Evolutionary conservation across 1,140 invertebrate species (phyloP).

Genomic region (Drosophila auraria): DNA sequence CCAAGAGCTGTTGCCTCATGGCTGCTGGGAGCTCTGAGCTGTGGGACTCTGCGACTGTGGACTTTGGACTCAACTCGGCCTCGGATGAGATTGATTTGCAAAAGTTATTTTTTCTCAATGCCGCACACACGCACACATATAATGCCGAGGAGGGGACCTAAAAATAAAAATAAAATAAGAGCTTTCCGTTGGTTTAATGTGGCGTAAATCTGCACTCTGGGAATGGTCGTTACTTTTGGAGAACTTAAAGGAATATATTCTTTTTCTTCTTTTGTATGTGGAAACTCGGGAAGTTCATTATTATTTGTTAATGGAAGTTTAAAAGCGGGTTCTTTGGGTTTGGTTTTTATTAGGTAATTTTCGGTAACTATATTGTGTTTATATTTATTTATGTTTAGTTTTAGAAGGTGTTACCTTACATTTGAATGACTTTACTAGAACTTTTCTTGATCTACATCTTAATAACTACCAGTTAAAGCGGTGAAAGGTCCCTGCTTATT

Average conservation of each 20-base stretch:
- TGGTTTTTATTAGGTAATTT: no score
- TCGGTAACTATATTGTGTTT: no score
- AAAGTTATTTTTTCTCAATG: slow-evolving; percentile 2
- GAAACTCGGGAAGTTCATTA: no score
- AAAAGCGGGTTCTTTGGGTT: no score
- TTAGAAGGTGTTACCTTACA: no score
- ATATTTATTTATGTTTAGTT: no score
- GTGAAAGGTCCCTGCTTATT: neutral
- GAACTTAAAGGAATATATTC: neutral
- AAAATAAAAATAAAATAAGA: neutral
- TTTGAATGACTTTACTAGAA: no score
- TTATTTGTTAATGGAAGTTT: no score
- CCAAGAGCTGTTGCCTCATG: slow-evolving; percentile 12
- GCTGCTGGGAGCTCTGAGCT: slow-evolving; percentile 4
- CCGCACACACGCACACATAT: no score
- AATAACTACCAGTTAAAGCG: neutral
- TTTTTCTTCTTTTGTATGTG: no score
- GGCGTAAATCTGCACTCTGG: neutral
- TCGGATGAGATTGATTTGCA: slow-evolving; percentile 23
- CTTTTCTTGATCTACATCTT: no score
- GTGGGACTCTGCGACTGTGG: neutral
- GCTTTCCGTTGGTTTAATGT: neutral
- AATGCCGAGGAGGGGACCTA: neutral
- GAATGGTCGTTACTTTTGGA: neutral
- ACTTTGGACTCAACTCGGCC: slow-evolving; percentile 10